Evolutionary conservation across 92 coral and sea anemone species (phyloP).

Genomic region (Parazoanthus atlanticus): DNA sequence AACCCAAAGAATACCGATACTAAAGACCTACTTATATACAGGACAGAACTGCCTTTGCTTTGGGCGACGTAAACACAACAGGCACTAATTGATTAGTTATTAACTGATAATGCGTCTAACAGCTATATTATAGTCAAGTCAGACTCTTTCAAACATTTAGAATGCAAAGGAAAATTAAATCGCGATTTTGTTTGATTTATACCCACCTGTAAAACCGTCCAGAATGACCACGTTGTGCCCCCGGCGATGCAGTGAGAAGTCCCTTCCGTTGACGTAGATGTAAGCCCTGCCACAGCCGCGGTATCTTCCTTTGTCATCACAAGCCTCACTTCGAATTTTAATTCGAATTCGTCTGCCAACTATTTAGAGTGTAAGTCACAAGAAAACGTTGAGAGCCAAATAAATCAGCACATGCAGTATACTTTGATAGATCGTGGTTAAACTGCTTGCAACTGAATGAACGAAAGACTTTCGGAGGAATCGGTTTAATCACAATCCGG

Average conservation of each 20-base stretch:
- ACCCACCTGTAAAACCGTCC: conserved; percentile 44
- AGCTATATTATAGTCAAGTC: too few relatives aligned
- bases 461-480: too few relatives aligned
- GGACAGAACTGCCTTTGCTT: too few relatives aligned
- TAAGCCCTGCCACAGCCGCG: conserved; percentile 51
- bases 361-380: neutral
- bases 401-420: neutral
- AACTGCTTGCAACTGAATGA: too few relatives aligned
- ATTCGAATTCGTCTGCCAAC: conserved; percentile 32
- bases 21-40: too few relatives aligned
- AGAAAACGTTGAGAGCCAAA: neutral
- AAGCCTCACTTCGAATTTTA: conserved; percentile 30
- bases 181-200: too few relatives aligned
- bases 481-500: too few relatives aligned
- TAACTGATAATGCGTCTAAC: neutral
- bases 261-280: conserved; percentile 49
- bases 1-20: too few relatives aligned
- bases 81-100: neutral
- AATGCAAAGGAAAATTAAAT: too few relatives aligned
- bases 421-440: too few relatives aligned
- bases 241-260: conserved; percentile 39
- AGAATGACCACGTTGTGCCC: conserved; percentile 49
- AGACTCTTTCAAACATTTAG: too few relatives aligned
- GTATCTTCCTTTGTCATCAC: conserved; percentile 34
- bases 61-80: neutral